Base-by-base conservation (phyloP, 2,888 invertebrate species). In the Eustalomyia histrio region DNA sequence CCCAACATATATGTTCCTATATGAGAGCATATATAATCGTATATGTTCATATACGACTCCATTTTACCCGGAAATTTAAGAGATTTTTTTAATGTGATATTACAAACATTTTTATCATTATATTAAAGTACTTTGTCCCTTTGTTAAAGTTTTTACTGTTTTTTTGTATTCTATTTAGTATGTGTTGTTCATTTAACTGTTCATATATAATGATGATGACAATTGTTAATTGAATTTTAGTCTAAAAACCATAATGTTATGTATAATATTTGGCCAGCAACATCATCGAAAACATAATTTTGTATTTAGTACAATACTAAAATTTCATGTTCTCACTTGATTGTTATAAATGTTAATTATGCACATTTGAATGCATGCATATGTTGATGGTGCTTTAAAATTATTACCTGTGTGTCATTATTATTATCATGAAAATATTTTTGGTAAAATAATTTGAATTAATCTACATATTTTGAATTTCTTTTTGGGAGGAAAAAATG, bases 211-310 rank as follows among this genome's bases (percentile, higher is more conserved):
- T 79, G 78, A 21, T 79, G 78, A 83, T 80, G 80, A 87, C 87
- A 88, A 87, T 86, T 87, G 87, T 85, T 88, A 87, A 87, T 87
- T 87, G 86, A 88, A 88, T 87, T 88, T 86, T 82, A 83, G 84
- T 35, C 10, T 58, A 53, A 71, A 57, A 80, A 67, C 63, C 76
- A 80, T 76, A 47, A 80, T 85, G 84, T 86, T 76, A 64, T 80
- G 69, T 63, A 69, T 43, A 39, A 39, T 39, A 39, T 39, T 39
- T 39, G 2, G 14, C 39, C 39, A 39, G 12, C 39, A 39, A 73
- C 64, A 76, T 18, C 58, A 33, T 64, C 14, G 47, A 17, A 35
- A 65, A 60, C 39, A 24, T 71, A 39, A 61, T 57, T 35, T 35
- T 67, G 61, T 39, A 39, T 39, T 39, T 39, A 39, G 39, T 8